Base-by-base conservation (phyloP, 2,113 vertebrate genomes). In the Urocynchramus pylzowi region DNA sequence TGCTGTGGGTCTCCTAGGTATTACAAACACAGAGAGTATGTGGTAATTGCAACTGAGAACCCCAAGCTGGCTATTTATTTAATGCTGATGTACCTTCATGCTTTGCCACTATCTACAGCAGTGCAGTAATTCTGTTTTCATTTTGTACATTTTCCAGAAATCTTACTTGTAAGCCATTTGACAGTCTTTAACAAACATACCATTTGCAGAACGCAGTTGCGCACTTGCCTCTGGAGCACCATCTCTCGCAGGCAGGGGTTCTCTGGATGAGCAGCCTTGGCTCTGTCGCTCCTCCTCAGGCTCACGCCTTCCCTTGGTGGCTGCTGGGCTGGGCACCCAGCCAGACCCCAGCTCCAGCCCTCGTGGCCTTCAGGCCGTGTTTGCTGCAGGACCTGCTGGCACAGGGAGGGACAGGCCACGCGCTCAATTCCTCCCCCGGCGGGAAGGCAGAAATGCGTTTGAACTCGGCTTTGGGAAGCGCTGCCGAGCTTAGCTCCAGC, bases 21-120 rank as follows among this genome's bases (percentile, higher is more conserved):
- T 90, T 91, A 37, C 75, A 74, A 90, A 76, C 79, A 91, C 77
- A 87, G 86, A 65, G 76, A 68, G 53, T 50, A 31, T 26, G 78
- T 82, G 67, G 81, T 95, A 96, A 96, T 91, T 87, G 94, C 89
- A 94, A 18, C 22, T 73, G 84, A 85, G 90, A 95, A 93, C 91
- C 94, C 89, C 91, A 93, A 94, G 87, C 84, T 91, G 78, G 50
- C 90, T 69, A 74, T 97, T 94, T 94, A 50, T 89, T 95, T 96
- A 95, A 94, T 74, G 81, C 57, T 93, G 94, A 85, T 94, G 87
- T 73, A 61, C 91, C 87, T 93, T 65, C 59, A 15, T 59, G 87
- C 67, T 93, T 88, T 85, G 89, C 96, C 95, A 91, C 91, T 65
- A 16, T 61, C 67, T 83, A 41, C 47, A 91, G 60, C 60, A 69